These are phyloP conservation scores for Zapornia atra DNA, from an alignment of 2,113 vertebrate species.

Conservation along the genomic window DNA sequence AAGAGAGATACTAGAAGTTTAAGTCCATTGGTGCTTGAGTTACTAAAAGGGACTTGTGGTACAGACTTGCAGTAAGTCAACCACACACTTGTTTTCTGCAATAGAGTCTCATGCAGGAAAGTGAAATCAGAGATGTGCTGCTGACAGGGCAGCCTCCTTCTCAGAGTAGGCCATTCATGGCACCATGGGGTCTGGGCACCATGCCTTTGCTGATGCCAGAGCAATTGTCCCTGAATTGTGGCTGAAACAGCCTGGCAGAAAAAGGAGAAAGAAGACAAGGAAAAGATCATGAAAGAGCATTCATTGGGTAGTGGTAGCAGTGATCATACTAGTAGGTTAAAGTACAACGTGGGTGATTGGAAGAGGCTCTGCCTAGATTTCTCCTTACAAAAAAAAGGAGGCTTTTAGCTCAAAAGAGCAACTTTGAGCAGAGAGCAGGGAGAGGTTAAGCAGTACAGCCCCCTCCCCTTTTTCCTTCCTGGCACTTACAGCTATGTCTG, in stretches of 20 bases:
- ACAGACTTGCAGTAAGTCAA: neutral
- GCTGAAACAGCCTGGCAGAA: neutral
- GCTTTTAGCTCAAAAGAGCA: neutral
- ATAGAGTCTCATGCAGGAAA: neutral
- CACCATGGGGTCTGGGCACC: neutral
- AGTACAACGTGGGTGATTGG: neutral
- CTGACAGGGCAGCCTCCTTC: neutral
- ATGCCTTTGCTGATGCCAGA: neutral
- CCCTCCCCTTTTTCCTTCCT: neutral
- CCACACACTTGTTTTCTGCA: neutral
- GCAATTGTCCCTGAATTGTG: neutral
- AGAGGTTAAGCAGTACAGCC: neutral
- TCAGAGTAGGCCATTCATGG: neutral
- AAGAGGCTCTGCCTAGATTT: neutral
- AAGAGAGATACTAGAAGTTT: neutral
- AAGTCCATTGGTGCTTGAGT: neutral
- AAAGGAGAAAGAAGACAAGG: neutral
- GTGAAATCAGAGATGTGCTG: neutral
- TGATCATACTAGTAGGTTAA: neutral
- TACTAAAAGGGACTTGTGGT: neutral
- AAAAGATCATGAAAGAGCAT: neutral
- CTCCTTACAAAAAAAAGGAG: neutral
- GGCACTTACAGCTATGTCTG: neutral
- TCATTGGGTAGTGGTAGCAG: neutral
- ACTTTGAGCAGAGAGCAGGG: neutral